A percentile compares a stretch with the other conserved stretches of the same genome.
Conservation (phyloP, 2,113 vertebrate genomes). For the Actenoides hombroni region DNA sequence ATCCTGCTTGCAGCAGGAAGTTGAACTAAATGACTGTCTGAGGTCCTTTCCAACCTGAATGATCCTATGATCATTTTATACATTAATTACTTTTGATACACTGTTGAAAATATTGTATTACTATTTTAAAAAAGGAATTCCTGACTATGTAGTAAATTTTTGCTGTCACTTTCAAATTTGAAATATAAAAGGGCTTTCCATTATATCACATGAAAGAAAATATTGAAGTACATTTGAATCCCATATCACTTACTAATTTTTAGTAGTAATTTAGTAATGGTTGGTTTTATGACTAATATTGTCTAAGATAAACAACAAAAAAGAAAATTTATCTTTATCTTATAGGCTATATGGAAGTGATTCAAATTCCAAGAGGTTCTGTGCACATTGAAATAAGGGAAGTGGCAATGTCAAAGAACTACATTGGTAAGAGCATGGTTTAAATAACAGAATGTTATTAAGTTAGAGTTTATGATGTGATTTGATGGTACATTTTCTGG, state of each 20-base stretch:
- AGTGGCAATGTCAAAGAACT: conserved; percentile 91
- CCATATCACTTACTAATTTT: not conserved
- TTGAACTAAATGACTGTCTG: not conserved
- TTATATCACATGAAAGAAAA: not conserved
- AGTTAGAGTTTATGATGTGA: not conserved
- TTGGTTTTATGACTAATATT: not conserved
- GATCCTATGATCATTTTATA: not conserved
- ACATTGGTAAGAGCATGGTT: conserved; percentile 86
- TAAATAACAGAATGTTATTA: not conserved
- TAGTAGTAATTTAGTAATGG: not conserved
- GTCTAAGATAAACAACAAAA: not conserved
- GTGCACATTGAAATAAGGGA: conserved; percentile 96
- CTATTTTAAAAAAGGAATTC: not conserved
- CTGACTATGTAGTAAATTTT: not conserved
- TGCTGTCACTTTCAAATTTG: not conserved
- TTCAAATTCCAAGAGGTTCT: conserved; percentile 94
- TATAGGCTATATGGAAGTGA: conserved; percentile 96
- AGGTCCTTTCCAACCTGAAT: not conserved
- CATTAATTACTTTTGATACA: not conserved
- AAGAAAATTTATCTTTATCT: conserved; percentile 48
- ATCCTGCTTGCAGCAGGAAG: not conserved
- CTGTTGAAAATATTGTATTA: not conserved
- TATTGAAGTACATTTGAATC: not conserved
- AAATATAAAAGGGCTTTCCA: not conserved
- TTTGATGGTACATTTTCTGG: not conserved